Evolutionary conservation across 2,113 vertebrate genomes (phyloP), one percentile per base, ranked within the genome.

Genomic region (Gymnocephalus cernua): DNA sequence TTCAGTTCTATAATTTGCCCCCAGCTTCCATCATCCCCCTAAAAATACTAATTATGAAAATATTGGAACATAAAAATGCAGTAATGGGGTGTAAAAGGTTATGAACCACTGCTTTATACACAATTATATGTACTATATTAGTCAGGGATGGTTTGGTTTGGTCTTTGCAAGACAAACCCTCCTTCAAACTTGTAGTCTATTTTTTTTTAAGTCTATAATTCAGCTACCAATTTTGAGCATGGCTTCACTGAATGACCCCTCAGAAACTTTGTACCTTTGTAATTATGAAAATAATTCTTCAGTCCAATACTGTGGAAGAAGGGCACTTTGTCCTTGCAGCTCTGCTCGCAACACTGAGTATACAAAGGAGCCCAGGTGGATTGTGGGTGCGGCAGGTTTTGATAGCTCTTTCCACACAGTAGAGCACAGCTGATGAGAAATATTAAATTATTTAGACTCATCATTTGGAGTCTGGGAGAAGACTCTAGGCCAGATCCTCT

Each of bases 391-490:
- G 23, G 1, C n/a, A 38, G 85, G 41, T 45, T 77, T 19, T 47
- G 27, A 84, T 29, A 4, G 61, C 0, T n/a, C 56, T 44, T n/a
- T 73, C 81, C 74, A 59, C 72, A 29, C 71, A 48, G 64, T 19
- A 14, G 4, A 73, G 75, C 66, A 21, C 57, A 73, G 12, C 51
- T 74, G 70, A 88, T 72, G 25, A 71, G 58, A 85, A 71, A 54
- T 3, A 48, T 41, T 89, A 44, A 80, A 86, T 91, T 87, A 92
- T 90, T 89, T 69, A 82, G 27, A 85, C 14, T 82, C 50, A 48
- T 83, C 44, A 58, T 74, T 77, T 27, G 27, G 69, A 71, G 83
- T 54, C 29, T 68, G 77, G 23, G 29, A 25, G 1, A 70, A 23
- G 38, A 77, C 71, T 81, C 61, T 1, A 71, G 84, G 73, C 53